Evolutionary conservation across 30 jellyfish, hydroid and myxozoan genomes (phyloP).

Genomic region (Hydractinia symbiolongicarpus): DNA sequence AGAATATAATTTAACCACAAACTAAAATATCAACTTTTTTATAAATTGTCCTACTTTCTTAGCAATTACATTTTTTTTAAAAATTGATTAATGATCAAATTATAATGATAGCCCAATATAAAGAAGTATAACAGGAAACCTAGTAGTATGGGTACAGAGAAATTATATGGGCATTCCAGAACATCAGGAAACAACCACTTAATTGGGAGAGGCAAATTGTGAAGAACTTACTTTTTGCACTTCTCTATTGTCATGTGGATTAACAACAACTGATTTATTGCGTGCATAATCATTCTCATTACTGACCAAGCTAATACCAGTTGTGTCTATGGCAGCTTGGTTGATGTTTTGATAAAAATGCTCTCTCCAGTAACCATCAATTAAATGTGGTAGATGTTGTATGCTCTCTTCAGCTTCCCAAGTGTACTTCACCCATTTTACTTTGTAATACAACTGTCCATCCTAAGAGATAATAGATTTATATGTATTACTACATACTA

Average conservation of each 20-base stretch:
- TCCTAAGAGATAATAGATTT: background rate
- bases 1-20: too few species aligned
- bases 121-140: too few species aligned
- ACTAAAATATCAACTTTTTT: too few species aligned
- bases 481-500: background rate
- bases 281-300: constrained; percentile 20
- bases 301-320: constrained; percentile 20
- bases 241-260: constrained; percentile 12
- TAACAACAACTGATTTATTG: constrained; percentile 33
- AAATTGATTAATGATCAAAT: too few species aligned
- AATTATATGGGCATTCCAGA: too few species aligned
- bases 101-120: too few species aligned
- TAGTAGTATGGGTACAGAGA: too few species aligned
- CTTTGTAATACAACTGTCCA: constrained; percentile 31
- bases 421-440: constrained; percentile 37
- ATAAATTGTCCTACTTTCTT: too few species aligned
- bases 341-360: constrained; percentile 37
- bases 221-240: constrained; percentile 13
- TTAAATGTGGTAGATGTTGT: constrained; percentile 34
- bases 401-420: constrained; percentile 48
- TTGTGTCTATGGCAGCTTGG: constrained; percentile 33
- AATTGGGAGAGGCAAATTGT: too few species aligned
- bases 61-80: too few species aligned
- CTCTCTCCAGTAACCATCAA: constrained; percentile 43
- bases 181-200: too few species aligned